Base-by-base conservation (phyloP, 2,888 invertebrate genomes). In the Mayetiola destructor region DNA sequence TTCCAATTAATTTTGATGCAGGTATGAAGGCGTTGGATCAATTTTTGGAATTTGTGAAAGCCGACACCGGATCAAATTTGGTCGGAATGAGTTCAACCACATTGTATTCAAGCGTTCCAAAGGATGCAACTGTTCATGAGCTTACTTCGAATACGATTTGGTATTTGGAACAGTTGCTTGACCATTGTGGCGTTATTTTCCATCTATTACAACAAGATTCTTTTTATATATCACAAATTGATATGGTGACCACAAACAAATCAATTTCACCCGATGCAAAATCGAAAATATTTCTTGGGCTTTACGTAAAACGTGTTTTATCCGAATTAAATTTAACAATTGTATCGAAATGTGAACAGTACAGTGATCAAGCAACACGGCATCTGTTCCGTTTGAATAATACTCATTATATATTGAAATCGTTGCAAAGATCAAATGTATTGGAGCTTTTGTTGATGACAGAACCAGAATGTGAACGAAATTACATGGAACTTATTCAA, bases 121-220 rank as follows among this genome's bases (percentile, higher is more conserved):
- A 85, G 68, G 99, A 99, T 76, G 99, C 97, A 59, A 99, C 97
- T 0, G 97, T 97, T 32, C 96, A 96, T 68, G 94, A 97, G 73
- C 77, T 94, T 59, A 94, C 95, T 0, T 92, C 89, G 60, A 94
- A 95, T 66, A 91, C 94, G 48, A 80, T 95, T 63, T 88, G 93
- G 66, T 90, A 95, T 73, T 77, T 92, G 64, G 92, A 92, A 69
- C 88, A 92, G 67, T 75, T 95, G 56, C 78, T 84, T 18, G 83
- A 84, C 59, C 88, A 88, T 66, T 79, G 80, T 37, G 85, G 84
- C 64, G 86, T 85, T 1, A 83, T 89, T 36, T 75, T 74, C 1
- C 75, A 78, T 12, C 82, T 86, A 60, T 67, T 85, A 52, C 76
- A 73, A 3, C 77, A 78, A 62, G 83, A 85, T 64, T 70, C 75